Conservation (phyloP, 1,140 invertebrate species). For the Galleria mellonella region DNA sequence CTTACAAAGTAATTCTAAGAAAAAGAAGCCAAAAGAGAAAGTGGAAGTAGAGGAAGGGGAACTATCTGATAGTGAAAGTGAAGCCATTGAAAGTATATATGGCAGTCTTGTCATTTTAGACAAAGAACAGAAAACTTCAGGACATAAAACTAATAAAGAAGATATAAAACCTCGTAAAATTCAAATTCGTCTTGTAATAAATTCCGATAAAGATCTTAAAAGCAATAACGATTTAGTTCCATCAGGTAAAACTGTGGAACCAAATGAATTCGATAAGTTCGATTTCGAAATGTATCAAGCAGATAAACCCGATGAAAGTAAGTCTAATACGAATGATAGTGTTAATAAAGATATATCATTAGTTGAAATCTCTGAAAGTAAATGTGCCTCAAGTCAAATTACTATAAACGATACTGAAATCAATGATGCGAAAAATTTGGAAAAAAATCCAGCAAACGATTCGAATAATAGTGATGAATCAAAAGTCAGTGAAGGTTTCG, state of each 20-base stretch:
- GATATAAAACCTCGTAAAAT: conserved; percentile 45
- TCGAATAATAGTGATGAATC: no score
- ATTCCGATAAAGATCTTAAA: conserved; percentile 33
- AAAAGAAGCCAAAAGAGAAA: conserved; percentile 27
- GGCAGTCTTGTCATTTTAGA: conserved; percentile 49
- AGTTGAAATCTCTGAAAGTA: not conserved
- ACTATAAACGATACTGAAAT: no score
- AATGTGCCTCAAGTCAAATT: not conserved
- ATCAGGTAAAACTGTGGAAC: no score
- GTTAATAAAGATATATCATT: no score
- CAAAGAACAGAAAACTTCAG: conserved; percentile 29
- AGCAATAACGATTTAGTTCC: not conserved
- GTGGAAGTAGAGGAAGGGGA: conserved; percentile 66
- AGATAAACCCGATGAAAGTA: no score
- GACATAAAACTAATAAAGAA: conserved; percentile 20
- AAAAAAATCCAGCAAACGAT: not conserved
- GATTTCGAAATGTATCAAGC: conserved; percentile 39
- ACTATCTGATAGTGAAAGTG: conserved; percentile 67
- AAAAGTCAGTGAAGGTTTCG: no score
- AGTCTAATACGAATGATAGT: no score
- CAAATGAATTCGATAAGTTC: conserved; percentile 1
- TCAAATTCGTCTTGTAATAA: conserved; percentile 58
- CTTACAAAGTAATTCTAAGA: conserved; percentile 41
- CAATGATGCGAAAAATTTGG: not conserved
- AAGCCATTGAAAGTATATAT: conserved; percentile 58